Conservation (phyloP, 2,888 invertebrate genomes). For the Harpalus rubripes region DNA sequence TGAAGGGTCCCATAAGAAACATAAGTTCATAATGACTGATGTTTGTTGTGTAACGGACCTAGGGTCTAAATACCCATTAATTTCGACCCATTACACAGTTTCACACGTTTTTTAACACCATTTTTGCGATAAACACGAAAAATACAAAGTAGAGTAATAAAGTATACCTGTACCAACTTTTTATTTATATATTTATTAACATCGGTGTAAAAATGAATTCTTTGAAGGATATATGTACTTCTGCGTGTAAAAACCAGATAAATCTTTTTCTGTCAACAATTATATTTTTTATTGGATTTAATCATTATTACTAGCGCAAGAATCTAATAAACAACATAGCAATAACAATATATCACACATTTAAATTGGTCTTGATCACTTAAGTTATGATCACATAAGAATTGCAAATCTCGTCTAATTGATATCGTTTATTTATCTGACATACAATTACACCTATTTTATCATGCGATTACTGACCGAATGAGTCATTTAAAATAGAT, state of each 20-base stretch:
- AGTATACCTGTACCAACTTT: no score
- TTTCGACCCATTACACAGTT: no score
- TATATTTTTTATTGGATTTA: neutral
- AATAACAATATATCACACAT: neutral
- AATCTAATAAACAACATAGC: slow-evolving; percentile 2
- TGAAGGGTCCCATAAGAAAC: no score
- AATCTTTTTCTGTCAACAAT: neutral
- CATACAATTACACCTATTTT: slow-evolving; percentile 37
- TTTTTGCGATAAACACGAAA: no score
- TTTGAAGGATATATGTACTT: no score
- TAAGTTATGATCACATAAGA: slow-evolving; percentile 13
- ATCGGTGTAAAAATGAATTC: no score
- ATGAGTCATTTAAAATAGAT: slow-evolving; percentile 29
- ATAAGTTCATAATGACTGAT: no score
- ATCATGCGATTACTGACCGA: slow-evolving; percentile 10
- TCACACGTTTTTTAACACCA: no score
- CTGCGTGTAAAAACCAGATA: neutral
- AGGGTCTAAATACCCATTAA: no score
- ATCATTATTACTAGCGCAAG: neutral
- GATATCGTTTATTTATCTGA: slow-evolving; percentile 33
- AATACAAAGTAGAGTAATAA: no score
- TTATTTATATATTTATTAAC: no score
- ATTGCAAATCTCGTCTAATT: slow-evolving; percentile 23
- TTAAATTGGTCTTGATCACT: neutral
- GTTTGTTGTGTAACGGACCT: no score